phyloP scores from a whole-genome alignment of 2,888 invertebrate species.

The Tachina fera region DNA sequence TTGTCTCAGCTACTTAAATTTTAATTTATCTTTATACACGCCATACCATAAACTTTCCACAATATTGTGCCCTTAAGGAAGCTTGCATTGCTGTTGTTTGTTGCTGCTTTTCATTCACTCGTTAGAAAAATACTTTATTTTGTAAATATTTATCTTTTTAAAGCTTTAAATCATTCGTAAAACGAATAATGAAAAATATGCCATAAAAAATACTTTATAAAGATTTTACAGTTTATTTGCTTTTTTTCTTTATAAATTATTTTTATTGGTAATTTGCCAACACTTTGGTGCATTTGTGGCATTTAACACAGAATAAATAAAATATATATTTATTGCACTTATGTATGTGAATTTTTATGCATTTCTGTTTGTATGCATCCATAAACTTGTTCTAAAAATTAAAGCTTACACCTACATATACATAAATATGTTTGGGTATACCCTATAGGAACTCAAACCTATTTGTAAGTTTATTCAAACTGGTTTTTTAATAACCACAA shows the following conservation, averaged over 20 bases:
- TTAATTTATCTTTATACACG: too few species aligned
- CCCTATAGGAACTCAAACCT: too few species aligned
- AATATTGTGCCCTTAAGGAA: too few species aligned
- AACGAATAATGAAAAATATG: neutral
- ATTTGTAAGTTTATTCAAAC: too few species aligned
- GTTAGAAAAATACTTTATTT: too few species aligned
- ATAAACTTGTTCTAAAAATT: neutral
- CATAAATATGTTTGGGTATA: neutral
- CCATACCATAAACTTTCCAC: too few species aligned
- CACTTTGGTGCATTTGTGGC: slow-evolving; percentile 37
- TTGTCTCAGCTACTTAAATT: too few species aligned
- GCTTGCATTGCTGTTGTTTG: too few species aligned
- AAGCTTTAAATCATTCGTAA: too few species aligned
- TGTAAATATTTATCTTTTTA: too few species aligned
- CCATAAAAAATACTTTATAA: neutral
- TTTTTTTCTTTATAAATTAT: neutral
- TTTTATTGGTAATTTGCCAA: slow-evolving; percentile 47
- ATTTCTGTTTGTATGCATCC: neutral
- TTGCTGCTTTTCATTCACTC: too few species aligned
- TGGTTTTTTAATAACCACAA: too few species aligned
- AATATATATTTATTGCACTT: neutral
- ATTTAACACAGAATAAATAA: slow-evolving; percentile 38
- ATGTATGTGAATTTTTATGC: neutral
- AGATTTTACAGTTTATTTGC: neutral
- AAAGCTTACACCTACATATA: neutral